phyloP scores from a whole-genome alignment of 1,140 invertebrate species.

The Drosophila nasuta region DNA sequence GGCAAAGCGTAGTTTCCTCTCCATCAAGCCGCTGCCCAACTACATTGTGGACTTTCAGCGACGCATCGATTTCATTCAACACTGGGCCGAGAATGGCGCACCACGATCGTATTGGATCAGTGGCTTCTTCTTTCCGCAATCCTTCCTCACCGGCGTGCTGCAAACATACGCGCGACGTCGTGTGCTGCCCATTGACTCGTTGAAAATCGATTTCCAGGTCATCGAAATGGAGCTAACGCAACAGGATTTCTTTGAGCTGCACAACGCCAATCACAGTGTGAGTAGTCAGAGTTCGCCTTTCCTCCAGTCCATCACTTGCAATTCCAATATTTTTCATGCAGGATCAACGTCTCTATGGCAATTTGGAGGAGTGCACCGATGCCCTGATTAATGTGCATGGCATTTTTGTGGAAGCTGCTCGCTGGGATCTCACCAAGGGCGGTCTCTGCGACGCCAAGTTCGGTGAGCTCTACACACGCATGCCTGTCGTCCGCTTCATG shows the following conservation, averaged over 20 bases:
- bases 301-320: too few relatives aligned
- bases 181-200: conserved; percentile 92
- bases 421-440: conserved; percentile 90
- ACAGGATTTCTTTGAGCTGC: conserved; percentile 87
- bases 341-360: conserved; percentile 85
- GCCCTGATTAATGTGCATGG: conserved; percentile 94
- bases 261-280: conserved; percentile 74
- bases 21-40: conserved; percentile 92
- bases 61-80: conserved; percentile 91
- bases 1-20: conserved; percentile 93
- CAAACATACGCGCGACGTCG: conserved; percentile 94
- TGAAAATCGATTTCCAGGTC: conserved; percentile 91
- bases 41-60: conserved; percentile 93
- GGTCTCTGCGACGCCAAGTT: conserved; percentile 89
- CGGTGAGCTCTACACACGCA: conserved; percentile 91
- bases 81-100: conserved; percentile 89
- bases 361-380: conserved; percentile 86
- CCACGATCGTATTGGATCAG: conserved; percentile 95
- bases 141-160: conserved; percentile 93
- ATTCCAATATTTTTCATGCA: conserved; percentile 10
- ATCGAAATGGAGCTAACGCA: conserved; percentile 87
- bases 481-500: conserved; percentile 91
- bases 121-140: conserved; percentile 96
- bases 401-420: conserved; percentile 93
- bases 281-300: conserved; percentile 18